Evolutionary conservation across 2,113 vertebrate species (phyloP).

Genomic region (Pitta sordida): DNA sequence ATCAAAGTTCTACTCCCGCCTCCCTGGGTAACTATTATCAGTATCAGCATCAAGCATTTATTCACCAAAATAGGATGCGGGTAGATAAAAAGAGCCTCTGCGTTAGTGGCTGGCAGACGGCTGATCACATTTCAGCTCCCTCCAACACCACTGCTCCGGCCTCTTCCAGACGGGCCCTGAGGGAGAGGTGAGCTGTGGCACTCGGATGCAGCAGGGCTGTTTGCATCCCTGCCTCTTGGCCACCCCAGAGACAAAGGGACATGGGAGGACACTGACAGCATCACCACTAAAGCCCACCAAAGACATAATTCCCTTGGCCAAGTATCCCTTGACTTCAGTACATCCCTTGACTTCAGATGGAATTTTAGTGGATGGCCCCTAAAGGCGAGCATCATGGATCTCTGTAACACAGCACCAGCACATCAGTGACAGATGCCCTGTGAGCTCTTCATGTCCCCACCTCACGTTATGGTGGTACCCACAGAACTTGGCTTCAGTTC

Average conservation of each 20-base stretch:
- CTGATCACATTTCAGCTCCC: background rate
- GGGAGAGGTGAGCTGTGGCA: background rate
- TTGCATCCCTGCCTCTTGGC: background rate
- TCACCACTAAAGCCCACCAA: background rate
- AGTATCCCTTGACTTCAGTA: background rate
- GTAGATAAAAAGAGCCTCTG: background rate
- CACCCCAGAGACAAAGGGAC: background rate
- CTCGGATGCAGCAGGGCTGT: accelerated
- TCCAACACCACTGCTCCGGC: background rate
- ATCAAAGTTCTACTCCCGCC: background rate
- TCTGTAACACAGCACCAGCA: background rate
- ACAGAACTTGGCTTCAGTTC: background rate
- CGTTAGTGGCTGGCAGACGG: background rate
- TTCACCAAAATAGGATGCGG: background rate
- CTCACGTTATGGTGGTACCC: accelerated
- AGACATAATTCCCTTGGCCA: background rate
- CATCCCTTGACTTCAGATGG: background rate
- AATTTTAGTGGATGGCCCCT: accelerated
- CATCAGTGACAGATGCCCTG: background rate
- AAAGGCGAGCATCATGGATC: accelerated
- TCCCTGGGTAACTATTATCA: background rate
- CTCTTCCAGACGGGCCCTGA: background rate
- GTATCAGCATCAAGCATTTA: background rate
- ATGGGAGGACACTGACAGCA: accelerated
- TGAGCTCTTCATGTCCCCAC: background rate